Percentiles rank a stretch among this genome's conserved stretches.
These are phyloP conservation scores for Himalopsyche anomala DNA, from an alignment of 2,888 invertebrate species.

Conservation along the genomic window DNA sequence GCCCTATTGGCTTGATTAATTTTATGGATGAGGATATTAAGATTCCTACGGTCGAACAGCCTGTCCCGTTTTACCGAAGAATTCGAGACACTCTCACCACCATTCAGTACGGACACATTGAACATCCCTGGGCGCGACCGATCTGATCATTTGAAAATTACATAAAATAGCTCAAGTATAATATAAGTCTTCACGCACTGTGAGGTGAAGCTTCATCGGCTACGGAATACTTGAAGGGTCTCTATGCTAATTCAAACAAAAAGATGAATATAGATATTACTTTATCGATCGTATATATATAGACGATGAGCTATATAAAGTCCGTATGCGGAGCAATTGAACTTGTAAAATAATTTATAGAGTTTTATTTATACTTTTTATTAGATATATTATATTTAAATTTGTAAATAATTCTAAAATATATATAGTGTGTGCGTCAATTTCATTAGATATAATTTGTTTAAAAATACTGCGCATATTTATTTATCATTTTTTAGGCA, in stretches of 20 bases:
- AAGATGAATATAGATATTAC: background rate
- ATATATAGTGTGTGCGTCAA: background rate
- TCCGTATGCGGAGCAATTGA: background rate
- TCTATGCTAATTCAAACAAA: background rate
- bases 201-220: background rate
- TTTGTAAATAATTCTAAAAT: background rate
- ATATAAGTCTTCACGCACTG: background rate
- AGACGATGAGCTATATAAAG: background rate
- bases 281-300: background rate
- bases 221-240: background rate
- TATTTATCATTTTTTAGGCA: too few species aligned
- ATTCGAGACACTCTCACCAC: slow-evolving; percentile 87
- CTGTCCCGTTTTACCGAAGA: slow-evolving; percentile 83
- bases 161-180: background rate
- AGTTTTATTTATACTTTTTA: background rate
- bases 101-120: slow-evolving; percentile 92
- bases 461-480: background rate
- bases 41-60: slow-evolving; percentile 85
- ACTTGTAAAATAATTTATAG: background rate
- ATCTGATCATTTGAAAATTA: slow-evolving; percentile 69
- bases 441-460: background rate
- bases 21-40: slow-evolving; percentile 83
- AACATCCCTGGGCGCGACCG: slow-evolving; percentile 87
- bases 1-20: slow-evolving; percentile 91
- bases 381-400: background rate